Conservation (phyloP, 2,113 vertebrate species). For the Hucho hucho region DNA sequence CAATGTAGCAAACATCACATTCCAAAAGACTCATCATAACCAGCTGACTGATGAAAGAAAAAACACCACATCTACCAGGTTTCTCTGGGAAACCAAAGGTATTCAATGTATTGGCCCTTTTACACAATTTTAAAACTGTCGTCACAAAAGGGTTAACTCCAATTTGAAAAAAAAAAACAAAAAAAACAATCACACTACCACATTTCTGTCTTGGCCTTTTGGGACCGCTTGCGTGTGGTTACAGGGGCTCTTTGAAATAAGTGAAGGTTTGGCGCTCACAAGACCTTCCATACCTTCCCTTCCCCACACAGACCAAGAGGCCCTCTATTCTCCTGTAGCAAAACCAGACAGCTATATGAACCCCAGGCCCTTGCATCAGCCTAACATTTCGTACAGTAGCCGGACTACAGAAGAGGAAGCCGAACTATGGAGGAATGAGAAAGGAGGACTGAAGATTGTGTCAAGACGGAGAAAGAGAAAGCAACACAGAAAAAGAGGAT, state of each 20-base stretch:
- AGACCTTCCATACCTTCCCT: too few relatives aligned
- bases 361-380: too few relatives aligned
- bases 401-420: too few relatives aligned
- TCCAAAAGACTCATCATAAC: conserved; percentile 17
- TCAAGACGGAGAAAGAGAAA: not conserved
- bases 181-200: not conserved
- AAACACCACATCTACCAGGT: not conserved
- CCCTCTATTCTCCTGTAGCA: too few relatives aligned
- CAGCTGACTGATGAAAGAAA: conserved; percentile 22
- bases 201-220: not conserved
- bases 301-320: too few relatives aligned
- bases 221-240: not conserved
- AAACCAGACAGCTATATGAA: too few relatives aligned
- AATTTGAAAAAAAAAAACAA: conserved; percentile 14
- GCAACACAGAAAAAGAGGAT: not conserved
- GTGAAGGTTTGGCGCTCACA: too few relatives aligned
- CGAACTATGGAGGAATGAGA: too few relatives aligned
- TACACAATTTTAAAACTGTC: conserved; percentile 27
- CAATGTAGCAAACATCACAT: conserved; percentile 36
- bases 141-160: conserved; percentile 21
- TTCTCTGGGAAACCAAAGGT: conserved; percentile 4
- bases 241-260: not conserved
- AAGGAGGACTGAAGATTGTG: not conserved
- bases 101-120: conserved; percentile 35
- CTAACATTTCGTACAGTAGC: too few relatives aligned